Evolutionary conservation across 1,140 invertebrate species (phyloP), one percentile per base, ranked within the genome.

Genomic region (Drosophila bipectinata): DNA sequence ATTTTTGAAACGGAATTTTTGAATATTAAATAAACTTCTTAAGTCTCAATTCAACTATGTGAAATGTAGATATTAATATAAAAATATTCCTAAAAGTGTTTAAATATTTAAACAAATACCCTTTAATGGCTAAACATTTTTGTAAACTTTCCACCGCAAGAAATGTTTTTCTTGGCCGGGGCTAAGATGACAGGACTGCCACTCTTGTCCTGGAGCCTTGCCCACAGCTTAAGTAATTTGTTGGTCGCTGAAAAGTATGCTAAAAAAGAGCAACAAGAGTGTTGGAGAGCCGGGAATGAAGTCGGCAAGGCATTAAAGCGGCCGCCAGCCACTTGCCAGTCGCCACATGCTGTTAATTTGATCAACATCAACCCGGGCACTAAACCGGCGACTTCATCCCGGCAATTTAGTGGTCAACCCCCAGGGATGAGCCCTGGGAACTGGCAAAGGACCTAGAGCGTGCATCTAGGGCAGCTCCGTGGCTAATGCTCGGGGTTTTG

Each of bases 321-420:
- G 44, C 30, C 73, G 34, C 39, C 73, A 76, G 73, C 62, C 73
- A 75, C 62, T 76, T 61, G 72, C 60, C 53, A 60, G 56, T 76
- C 56, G 72, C 78, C 78, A 87, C 82, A 85, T 85, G 82, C 78
- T 85, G 74, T 82, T 85, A 85, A 85, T 85, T 85, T 85, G 82
- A 85, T 85, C 83, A 85, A 78, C 82, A 88, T 67, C 69, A 47
- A 67, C 45, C 64, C 24, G 48, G 37, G 14, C 47, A 53, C 54
- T 18, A 37, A 32, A 49, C 44, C 60, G 60, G 51, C 58, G 78
- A 78, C 78, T 87, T 78, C 74, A 85, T 82, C 62, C 56, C 53
- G 82, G 69, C 78, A 87, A 85, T 85, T 85, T 87, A 82, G 82
- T 88, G 83, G 82, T 82, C 82, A 88, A 55, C 78, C 72, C 61